Conservation (phyloP, 2,888 invertebrate species). For the Stenodema calcarata region DNA sequence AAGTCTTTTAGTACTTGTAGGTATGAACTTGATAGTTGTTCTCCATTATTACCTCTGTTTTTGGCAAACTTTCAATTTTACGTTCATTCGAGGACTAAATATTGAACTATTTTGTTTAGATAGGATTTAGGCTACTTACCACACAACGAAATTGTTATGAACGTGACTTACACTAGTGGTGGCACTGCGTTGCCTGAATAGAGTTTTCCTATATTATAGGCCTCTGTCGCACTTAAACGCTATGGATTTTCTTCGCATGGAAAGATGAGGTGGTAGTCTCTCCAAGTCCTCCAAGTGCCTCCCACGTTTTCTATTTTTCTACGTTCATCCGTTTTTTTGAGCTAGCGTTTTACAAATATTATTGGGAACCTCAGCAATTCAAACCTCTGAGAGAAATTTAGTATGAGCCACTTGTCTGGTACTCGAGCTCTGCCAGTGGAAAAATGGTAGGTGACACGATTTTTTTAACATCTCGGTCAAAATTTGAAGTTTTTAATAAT, state of each 20-base stretch:
- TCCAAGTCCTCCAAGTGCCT: background rate
- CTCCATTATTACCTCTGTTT: background rate
- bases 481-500: background rate
- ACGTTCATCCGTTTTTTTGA: background rate
- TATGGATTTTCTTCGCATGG: background rate
- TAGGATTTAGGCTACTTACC: background rate
- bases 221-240: background rate
- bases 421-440: no score
- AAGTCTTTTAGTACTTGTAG: background rate
- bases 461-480: background rate
- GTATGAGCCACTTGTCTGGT: no score
- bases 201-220: background rate
- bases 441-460: no score
- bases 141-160: background rate
- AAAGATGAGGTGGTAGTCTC: background rate
- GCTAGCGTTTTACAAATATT: background rate
- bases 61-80: background rate
- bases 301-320: background rate
- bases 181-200: no score
- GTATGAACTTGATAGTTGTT: background rate
- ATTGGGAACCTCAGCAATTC: background rate
- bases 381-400: background rate
- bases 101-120: background rate
- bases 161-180: background rate
- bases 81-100: background rate